Evolutionary conservation across 2,888 invertebrate genomes (phyloP), one percentile per base, ranked within the genome.

Genomic region (Synanthedon tipuliformis): DNA sequence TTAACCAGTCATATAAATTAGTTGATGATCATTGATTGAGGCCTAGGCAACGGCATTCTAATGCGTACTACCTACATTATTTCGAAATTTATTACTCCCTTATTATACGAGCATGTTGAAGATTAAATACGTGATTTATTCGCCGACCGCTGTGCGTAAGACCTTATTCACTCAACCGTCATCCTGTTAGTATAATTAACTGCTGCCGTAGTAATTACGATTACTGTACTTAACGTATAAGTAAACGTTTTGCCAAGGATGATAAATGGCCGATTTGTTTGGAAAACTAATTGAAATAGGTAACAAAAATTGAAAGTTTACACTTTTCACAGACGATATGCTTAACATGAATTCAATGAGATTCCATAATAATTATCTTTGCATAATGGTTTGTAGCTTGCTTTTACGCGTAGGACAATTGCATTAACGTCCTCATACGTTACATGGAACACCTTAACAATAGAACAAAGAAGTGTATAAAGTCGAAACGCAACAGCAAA

Each of bases 381-480:
- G 45, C 4, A 8, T 45, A 45, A 45, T 45, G 15, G 23, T 8
- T 49, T 49, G 12, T 49, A 13, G 5, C 4, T 16, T 49, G 23
- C 13, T 49, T 16, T 16, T 16, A 23, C 12, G 16, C 49, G 18
- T 12, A 65, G 63, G 60, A 57, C 52, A 49, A 56, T 59, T 63
- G 57, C 57, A 60, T 59, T 61, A 63, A 64, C 59, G 63, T 73
- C 75, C 70, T 62, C 71, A 67, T 68, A 66, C 61, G 54, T 69
- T 65, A 64, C 62, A 57, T 57, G 62, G 62, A 59, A 54, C 50
- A 59, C 53, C 55, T 50, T 61, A 68, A 82, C 81, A 81, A 81
- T 82, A 64, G 77, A 79, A 83, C 81, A 83, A 82, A 80, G 75
- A 65, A 67, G 64, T 66, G 64, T 61, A 64, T 72, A 65, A 18